Percentiles rank a stretch among this genome's conserved stretches.
phyloP scores from a whole-genome alignment of 2,888 invertebrate species.

The Diogma glabrata region DNA sequence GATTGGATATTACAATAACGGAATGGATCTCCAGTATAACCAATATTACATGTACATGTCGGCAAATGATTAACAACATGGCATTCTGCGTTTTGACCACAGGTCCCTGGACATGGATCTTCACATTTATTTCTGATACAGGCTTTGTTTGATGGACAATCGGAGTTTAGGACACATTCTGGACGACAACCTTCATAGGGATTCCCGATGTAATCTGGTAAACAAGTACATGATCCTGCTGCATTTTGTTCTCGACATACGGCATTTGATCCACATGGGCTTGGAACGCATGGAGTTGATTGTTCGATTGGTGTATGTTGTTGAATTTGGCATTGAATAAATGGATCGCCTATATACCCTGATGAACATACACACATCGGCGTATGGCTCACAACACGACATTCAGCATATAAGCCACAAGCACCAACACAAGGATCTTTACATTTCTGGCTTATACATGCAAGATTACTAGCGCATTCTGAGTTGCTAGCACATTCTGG shows the following conservation, averaged over 20 bases:
- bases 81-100: slow-evolving; percentile 62
- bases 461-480: slow-evolving; percentile 55
- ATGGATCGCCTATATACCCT: slow-evolving; percentile 66
- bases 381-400: slow-evolving; percentile 63
- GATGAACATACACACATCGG: slow-evolving; percentile 55
- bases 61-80: slow-evolving; percentile 63
- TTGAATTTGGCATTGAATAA: slow-evolving; percentile 46
- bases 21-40: slow-evolving; percentile 66
- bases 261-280: slow-evolving; percentile 59
- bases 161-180: slow-evolving; percentile 60
- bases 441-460: slow-evolving; percentile 68
- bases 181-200: slow-evolving; percentile 67
- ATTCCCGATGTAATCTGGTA: slow-evolving; percentile 61
- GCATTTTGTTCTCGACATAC: slow-evolving; percentile 52
- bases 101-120: slow-evolving; percentile 69
- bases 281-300: slow-evolving; percentile 46
- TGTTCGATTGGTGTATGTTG: slow-evolving; percentile 34
- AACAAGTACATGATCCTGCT: slow-evolving; percentile 57
- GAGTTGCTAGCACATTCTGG: slow-evolving; percentile 70
- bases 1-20: slow-evolving; percentile 41
- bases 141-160: slow-evolving; percentile 58
- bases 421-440: slow-evolving; percentile 58
- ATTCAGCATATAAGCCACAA: slow-evolving; percentile 62
- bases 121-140: slow-evolving; percentile 62
- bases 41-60: slow-evolving; percentile 53